Base-by-base conservation (phyloP, 2,113 vertebrate species). In the Hymenochirus boettgeri region DNA sequence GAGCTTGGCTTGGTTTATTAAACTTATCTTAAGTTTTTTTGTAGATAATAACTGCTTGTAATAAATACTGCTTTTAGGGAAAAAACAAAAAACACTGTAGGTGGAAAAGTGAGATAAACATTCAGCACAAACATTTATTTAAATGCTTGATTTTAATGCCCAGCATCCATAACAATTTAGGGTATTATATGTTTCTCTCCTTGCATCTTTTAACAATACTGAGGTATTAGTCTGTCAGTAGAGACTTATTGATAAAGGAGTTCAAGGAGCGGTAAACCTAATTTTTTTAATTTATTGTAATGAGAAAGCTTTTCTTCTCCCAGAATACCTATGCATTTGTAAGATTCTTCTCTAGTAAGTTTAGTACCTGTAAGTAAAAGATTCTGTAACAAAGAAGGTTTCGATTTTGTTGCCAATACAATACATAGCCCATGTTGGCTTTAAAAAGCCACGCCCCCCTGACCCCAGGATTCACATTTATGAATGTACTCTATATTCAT, bases 141-240 rank as follows among this genome's bases (percentile, higher is more conserved):
- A 66, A 59, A 56, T 33, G 33, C 35, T 22, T 21, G 31, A 67
- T 51, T 55, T 10, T 59, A 26, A 48, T 59, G 64, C 18, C 19
- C 21, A 13, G 54, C 64, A 59, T 52, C 56, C 23, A 13, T 67
- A 59, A 67, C 46, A 59, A 52, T 59, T 56, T 67, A 29, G 18
- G 29, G 22, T 48, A 35, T 52, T 50, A 51, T 22, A 67, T 59
- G 46, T 58, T 26, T 56, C 59, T 56, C 64, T 56, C 51, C 27
- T 39, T 50, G 64, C 64, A 55, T 67, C 55, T 67, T 67, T 67
- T 52, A 67, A 51, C 47, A 42, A 67, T 58, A 67, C 50, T 67
- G 64, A 52, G 55, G 42, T 47, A 57, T 51, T 67, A 56, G 31
- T n/a, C 64, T 67, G 64, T 67, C 64, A 67, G 64, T 21, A 58